phyloP scores from a whole-genome alignment of 1,140 invertebrate species.

The Microplitis mediator region DNA sequence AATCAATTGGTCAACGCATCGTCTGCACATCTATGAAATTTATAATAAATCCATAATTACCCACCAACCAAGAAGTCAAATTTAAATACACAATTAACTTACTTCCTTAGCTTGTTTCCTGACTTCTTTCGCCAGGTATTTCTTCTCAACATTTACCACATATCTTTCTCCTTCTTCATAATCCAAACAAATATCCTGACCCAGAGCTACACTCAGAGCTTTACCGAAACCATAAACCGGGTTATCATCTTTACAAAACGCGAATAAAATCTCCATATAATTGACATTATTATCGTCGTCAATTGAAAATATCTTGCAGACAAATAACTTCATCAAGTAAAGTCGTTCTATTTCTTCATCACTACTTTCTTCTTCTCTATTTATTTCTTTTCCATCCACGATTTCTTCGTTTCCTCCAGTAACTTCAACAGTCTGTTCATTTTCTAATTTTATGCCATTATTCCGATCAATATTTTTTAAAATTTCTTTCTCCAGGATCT shows the following conservation, averaged over 20 bases:
- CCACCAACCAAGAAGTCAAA: too few species aligned
- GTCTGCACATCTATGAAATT: too few species aligned
- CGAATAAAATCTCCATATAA: slow-evolving; percentile 66
- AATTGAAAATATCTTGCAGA: slow-evolving; percentile 63
- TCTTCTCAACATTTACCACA: neutral
- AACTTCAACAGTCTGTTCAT: neutral
- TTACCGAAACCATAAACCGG: slow-evolving; percentile 63
- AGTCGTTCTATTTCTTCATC: slow-evolving; percentile 36
- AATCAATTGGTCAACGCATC: too few species aligned
- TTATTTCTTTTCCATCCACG: neutral
- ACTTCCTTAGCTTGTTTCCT: slow-evolving; percentile 17
- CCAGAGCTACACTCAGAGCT: slow-evolving; percentile 64
- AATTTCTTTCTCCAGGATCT: too few species aligned
- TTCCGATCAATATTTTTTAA: neutral
- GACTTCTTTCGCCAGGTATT: neutral
- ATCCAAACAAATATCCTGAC: slow-evolving; percentile 60
- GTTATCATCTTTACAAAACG: slow-evolving; percentile 65
- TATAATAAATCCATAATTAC: too few species aligned
- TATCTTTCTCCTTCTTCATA: slow-evolving; percentile 57
- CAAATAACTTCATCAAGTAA: slow-evolving; percentile 60
- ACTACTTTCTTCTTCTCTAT: slow-evolving; percentile 22
- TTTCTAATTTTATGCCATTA: neutral
- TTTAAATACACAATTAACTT: neutral
- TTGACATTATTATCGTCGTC: slow-evolving; percentile 59
- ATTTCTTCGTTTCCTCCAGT: neutral